Percentiles rank a stretch among this genome's conserved stretches.
Evolutionary conservation across 2,888 invertebrate species (phyloP).

Genomic region (Tachina grossa): DNA sequence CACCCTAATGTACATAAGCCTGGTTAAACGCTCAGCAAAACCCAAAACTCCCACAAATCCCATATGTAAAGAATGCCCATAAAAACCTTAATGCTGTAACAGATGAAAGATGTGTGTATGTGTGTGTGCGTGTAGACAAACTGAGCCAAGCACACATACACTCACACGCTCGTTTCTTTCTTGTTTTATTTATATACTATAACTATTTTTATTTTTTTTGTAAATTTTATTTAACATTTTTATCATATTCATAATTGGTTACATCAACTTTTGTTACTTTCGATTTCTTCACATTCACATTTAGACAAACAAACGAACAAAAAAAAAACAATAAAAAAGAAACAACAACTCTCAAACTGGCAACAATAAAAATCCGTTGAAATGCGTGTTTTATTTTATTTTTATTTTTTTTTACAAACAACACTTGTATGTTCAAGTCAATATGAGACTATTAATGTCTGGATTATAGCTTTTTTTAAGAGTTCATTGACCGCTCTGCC

Average conservation of each 20-base stretch:
- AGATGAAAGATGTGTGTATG: no score
- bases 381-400: slow-evolving; percentile 51
- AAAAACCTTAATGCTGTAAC: no score
- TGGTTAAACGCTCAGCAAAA: no score
- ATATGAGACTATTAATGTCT: slow-evolving; percentile 53
- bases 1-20: no score
- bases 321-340: slow-evolving; percentile 3
- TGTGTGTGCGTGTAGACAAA: background rate
- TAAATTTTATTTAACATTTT: slow-evolving; percentile 53
- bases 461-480: slow-evolving; percentile 39
- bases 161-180: background rate
- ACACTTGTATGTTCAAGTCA: slow-evolving; percentile 43
- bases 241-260: slow-evolving; percentile 70
- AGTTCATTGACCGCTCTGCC: slow-evolving; percentile 69
- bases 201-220: slow-evolving; percentile 10
- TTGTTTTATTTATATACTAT: background rate
- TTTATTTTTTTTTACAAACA: slow-evolving; percentile 1
- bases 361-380: slow-evolving; percentile 49
- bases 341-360: slow-evolving; percentile 1
- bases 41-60: no score
- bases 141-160: background rate
- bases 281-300: slow-evolving; percentile 63
- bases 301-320: background rate
- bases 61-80: no score
- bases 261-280: slow-evolving; percentile 69